phyloP scores from a whole-genome alignment of 2,797 vertebrate species.

The Amazona finschi region DNA sequence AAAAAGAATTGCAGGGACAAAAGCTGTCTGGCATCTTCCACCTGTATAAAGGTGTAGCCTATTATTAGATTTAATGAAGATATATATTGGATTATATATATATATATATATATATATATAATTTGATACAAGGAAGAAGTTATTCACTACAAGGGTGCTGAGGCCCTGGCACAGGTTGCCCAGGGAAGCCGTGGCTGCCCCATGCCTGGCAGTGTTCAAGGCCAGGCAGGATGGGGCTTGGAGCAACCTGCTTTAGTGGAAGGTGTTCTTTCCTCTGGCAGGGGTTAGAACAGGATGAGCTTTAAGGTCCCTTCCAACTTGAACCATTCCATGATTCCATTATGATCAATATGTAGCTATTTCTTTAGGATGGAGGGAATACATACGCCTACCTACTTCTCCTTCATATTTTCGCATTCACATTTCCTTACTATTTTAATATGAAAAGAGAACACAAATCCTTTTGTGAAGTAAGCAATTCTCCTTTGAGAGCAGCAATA shows the following conservation, averaged over 20 bases:
- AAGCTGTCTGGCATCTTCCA: background rate
- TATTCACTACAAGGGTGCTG: background rate
- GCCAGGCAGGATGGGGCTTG: background rate
- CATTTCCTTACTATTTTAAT: background rate
- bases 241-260: background rate
- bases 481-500: slow-evolving; percentile 26
- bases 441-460: background rate
- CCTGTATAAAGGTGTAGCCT: background rate
- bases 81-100: background rate
- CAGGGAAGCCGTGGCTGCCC: background rate
- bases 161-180: background rate
- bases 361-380: background rate
- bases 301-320: background rate
- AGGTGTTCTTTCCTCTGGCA: background rate
- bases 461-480: background rate
- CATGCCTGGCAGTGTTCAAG: background rate
- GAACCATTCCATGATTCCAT: background rate
- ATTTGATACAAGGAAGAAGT: background rate
- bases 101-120: background rate
- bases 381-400: background rate
- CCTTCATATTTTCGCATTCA: background rate
- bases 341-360: background rate
- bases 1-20: background rate
- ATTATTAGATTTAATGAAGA: background rate
- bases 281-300: background rate